A percentile compares a stretch with the other conserved stretches of the same genome.
Evolutionary conservation across 1,140 invertebrate genomes (phyloP).

Genomic region (Drosophila asahinai): DNA sequence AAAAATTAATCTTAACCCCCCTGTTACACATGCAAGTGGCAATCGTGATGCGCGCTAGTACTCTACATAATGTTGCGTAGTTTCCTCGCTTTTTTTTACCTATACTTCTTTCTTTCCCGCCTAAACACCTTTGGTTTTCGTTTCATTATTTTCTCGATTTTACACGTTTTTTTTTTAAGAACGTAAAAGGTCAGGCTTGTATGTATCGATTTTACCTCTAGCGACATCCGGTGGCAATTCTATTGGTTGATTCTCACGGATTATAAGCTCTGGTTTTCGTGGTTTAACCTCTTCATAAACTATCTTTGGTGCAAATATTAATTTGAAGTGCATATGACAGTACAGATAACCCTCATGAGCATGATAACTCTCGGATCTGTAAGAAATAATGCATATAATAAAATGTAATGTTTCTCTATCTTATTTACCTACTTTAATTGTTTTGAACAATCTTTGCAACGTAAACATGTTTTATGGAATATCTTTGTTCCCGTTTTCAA

Average conservation of each 20-base stretch:
- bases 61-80: too few relatives aligned
- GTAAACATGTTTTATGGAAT: constrained; percentile 97
- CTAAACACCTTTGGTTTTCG: too few relatives aligned
- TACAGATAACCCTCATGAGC: constrained; percentile 95
- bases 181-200: too few relatives aligned
- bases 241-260: constrained; percentile 94
- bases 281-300: constrained; percentile 90
- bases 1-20: too few relatives aligned
- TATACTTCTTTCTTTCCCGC: too few relatives aligned
- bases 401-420: neutral
- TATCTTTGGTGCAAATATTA: constrained; percentile 95
- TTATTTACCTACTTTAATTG: constrained; percentile 90
- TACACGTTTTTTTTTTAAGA: too few relatives aligned
- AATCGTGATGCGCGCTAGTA: too few relatives aligned
- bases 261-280: constrained; percentile 94
- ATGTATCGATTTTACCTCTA: constrained; percentile 84
- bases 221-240: constrained; percentile 96
- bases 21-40: too few relatives aligned
- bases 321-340: constrained; percentile 97
- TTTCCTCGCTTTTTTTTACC: too few relatives aligned
- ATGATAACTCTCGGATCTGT: constrained; percentile 95
- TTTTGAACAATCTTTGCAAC: constrained; percentile 95
- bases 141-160: too few relatives aligned
- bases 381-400: constrained; percentile 57
- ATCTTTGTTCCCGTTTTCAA: constrained; percentile 92